Base-by-base conservation (phyloP, 2,113 vertebrate genomes). In the Platysternon megacephalum region DNA sequence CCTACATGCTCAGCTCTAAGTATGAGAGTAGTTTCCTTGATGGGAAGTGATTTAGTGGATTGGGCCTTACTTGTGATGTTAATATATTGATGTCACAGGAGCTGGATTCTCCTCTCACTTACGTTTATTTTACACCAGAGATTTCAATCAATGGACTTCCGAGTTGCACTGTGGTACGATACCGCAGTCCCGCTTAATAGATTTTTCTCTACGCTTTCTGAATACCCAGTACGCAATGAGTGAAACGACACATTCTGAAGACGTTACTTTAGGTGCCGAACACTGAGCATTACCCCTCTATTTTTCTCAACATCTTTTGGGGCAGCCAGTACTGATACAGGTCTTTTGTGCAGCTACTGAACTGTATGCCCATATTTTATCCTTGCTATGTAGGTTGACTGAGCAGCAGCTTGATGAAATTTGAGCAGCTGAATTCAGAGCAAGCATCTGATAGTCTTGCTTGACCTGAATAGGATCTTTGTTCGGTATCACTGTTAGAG, bases 281-380 rank as follows among this genome's bases (percentile, higher is more conserved):
- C 4, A 87, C 1, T 65, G 3, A 49, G 78, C 46, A 17, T 32
- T 82, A 53, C 5, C 19, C 17, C 24, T n/a, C 1, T 48, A 79
- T 0, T 74, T 85, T 90, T 84, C 16, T 86, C 35, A 61, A 3
- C 2, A 4, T 10, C 6, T 84, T 87, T 48, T 7, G 8, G 52
- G 58, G 12, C 16, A 82, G 3, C 5, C 32, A 68, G 6, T 5
- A 21, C n/a, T 48, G 9, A 9, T 1, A 12, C 0, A 13, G 19
- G 52, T 52, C 29, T 46, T 17, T 79, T 12, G 49, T 83, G 13
- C 11, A 78, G 5, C 56, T 90, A 83, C 91, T 79, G 51, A 90
- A 46, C 21, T 48, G 6, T 42, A 11, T 53, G 39, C 39, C 8
- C 42, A 12, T 55, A 49, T 88, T 93, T 90, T 79, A 7, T 86